phyloP scores from a whole-genome alignment of 2,113 vertebrate species.

The Podocnemis expansa region DNA sequence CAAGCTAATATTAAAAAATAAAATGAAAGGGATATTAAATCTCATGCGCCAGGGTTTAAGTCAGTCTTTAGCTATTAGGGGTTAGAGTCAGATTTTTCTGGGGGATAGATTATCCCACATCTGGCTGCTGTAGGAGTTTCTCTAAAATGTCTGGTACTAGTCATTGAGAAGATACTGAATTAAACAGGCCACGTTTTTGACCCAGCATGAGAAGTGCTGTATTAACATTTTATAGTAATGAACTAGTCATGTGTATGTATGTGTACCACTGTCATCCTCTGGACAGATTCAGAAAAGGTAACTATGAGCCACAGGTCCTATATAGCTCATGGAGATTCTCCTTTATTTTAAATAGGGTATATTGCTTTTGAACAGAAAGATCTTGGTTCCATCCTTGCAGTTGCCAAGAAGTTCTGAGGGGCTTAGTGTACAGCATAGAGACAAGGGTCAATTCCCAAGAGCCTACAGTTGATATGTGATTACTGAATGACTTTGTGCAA shows the following conservation, averaged over 20 bases:
- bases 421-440: not conserved
- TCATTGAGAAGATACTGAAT: not conserved
- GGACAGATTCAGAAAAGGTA: not conserved
- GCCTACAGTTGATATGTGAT: not conserved
- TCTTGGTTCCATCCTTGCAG: not conserved
- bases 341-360: not conserved
- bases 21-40: not conserved
- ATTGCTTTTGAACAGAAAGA: not conserved
- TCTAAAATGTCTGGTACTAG: not conserved
- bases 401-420: not conserved
- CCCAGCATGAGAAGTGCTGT: not conserved
- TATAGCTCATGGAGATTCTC: not conserved
- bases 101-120: not conserved
- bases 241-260: not conserved
- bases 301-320: not conserved
- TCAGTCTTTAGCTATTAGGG: not conserved
- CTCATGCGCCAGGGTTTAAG: not conserved
- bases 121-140: not conserved
- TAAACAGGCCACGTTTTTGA: not conserved
- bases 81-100: not conserved
- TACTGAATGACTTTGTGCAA: not conserved
- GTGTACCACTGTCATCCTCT: not conserved
- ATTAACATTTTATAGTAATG: not conserved
- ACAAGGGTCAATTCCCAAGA: not conserved
- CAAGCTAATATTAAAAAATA: not conserved